Evolutionary conservation across 2,797 vertebrate genomes (phyloP), one percentile per base, ranked within the genome.

Genomic region (Nannoperca australis): DNA sequence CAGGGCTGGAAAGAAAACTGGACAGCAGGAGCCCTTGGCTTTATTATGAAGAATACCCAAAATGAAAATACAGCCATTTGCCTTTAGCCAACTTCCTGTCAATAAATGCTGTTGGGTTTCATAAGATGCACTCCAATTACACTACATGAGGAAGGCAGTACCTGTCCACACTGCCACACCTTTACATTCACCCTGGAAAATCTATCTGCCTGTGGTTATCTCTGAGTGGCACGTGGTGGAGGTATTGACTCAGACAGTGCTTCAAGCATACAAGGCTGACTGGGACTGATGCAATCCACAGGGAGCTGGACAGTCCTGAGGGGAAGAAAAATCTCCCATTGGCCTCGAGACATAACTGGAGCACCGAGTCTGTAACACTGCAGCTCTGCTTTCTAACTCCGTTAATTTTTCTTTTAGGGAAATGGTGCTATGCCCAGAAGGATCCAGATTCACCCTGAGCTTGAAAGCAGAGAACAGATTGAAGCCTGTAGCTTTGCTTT

Each of bases 331-430:
- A 86, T 83, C 85, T 88, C 85, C 81, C 74, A 73, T 82, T 73
- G 83, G 86, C 87, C 76, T 91, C 59, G 2, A 90, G 83, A 86
- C 81, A 80, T 91, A 93, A 93, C 87, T 92, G 87, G 92, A 90
- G 83, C 93, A 91, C 34, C 1, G 59, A 85, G 80, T 85, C 73
- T 89, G 78, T 56, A 82, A 70, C 78, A 69, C 61, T 62, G 64
- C 76, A 74, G 67, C 74, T 78, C 78, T 58, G 71, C 78, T 85
- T 85, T 77, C 68, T 76, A 73, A 58, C 71, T 62, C 59, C 45
- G 60, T 58, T 75, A 42, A 54, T 75, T 78, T 73, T 70, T 72
- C 71, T 49, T 55, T 56, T 53, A 18, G 65, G 78, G 62, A 81
- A 84, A 88, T 27, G 55, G 50, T 73, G 78, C 70, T 73, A 42